These are phyloP conservation scores for Mystacornis crossleyi DNA, from an alignment of 2,113 vertebrate genomes.

Conservation along the genomic window DNA sequence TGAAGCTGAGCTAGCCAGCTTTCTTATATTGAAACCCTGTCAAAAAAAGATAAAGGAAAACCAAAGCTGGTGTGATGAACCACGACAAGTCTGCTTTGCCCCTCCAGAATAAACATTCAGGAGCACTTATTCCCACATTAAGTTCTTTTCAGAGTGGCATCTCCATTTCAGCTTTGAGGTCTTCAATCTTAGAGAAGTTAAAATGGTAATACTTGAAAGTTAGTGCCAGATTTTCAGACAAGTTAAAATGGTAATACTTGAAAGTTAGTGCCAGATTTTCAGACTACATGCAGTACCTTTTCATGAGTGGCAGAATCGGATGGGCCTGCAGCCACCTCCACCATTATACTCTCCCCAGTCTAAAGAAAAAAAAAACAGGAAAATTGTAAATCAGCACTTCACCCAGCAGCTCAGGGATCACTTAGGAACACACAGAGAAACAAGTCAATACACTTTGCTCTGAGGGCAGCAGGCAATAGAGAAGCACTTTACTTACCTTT, in stretches of 20 bases:
- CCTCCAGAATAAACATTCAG: background rate
- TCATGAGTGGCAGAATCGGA: constrained; percentile 89
- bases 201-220: background rate
- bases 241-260: background rate
- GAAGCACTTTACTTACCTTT: constrained; percentile 74
- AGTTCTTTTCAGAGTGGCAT: background rate
- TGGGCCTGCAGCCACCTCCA: constrained; percentile 93
- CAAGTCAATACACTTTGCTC: background rate
- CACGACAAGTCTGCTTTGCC: background rate
- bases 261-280: background rate
- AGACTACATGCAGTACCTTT: constrained; percentile 79
- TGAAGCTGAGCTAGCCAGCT: background rate
- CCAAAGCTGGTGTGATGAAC: background rate
- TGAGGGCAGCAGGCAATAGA: background rate
- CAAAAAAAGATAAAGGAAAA: background rate
- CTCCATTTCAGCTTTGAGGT: background rate
- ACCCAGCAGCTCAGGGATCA: background rate
- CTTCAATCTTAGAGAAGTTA: background rate
- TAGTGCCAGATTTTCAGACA: background rate
- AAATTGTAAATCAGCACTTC: background rate
- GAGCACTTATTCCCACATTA: background rate
- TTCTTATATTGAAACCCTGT: background rate
- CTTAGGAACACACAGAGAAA: background rate
- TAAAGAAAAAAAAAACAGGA: constrained; percentile 38
- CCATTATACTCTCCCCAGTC: constrained; percentile 97